A percentile compares a stretch with the other conserved stretches of the same genome.
phyloP scores from a whole-genome alignment of 1,140 invertebrate species.

The Prorops nasuta region DNA sequence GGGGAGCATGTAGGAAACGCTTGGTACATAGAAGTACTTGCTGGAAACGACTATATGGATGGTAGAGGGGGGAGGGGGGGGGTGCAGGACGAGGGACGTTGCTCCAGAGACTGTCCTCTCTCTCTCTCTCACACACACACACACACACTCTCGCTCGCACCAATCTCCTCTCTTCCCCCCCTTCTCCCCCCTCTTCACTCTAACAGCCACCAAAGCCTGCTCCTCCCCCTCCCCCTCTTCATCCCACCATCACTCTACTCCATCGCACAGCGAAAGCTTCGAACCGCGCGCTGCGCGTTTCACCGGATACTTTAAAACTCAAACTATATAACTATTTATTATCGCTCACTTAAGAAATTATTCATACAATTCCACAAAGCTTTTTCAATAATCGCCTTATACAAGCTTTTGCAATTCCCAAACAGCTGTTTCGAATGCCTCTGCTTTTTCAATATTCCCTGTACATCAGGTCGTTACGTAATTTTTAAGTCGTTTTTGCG shows the following conservation, averaged over 20 bases:
- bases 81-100: slow-evolving; percentile 5
- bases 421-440: too few relatives aligned
- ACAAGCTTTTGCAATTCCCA: too few relatives aligned
- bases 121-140: slow-evolving; percentile 1
- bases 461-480: too few relatives aligned
- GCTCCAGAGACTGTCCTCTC: slow-evolving; percentile 4
- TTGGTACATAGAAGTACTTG: slow-evolving; percentile 54
- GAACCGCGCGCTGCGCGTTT: slow-evolving; percentile 15
- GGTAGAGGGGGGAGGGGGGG: slow-evolving; percentile 28
- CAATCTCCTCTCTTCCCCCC: background rate
- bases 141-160: slow-evolving; percentile 1
- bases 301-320: slow-evolving; percentile 12
- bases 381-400: too few relatives aligned
- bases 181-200: background rate
- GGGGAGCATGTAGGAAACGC: slow-evolving; percentile 48
- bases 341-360: too few relatives aligned
- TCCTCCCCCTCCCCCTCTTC: background rate
- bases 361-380: too few relatives aligned
- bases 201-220: too few relatives aligned
- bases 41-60: slow-evolving; percentile 53
- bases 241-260: slow-evolving; percentile 9
- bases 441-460: too few relatives aligned
- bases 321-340: too few relatives aligned
- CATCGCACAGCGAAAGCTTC: slow-evolving; percentile 27
- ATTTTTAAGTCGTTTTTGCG: too few relatives aligned